Base-by-base conservation (phyloP, 1,140 invertebrate species). In the Listronotus bonariensis region DNA sequence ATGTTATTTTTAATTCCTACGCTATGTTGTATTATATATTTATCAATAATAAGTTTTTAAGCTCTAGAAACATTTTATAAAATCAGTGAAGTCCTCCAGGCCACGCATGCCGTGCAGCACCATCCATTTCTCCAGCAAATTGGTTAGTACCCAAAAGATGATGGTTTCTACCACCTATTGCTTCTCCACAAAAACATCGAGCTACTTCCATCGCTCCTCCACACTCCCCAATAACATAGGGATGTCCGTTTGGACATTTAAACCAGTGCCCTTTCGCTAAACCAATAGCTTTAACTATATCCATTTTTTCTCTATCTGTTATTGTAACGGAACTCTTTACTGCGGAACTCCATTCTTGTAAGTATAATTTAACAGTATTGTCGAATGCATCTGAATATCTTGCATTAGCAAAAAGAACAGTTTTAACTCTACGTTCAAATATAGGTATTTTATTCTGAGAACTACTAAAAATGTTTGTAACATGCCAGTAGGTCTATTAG, bases 201-300 rank as follows among this genome's bases (percentile, higher is more conserved):
- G 76, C 53, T 48, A 74, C 68, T 74, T 84, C 31, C 80, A 83
- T 89, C 0, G 89, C 89, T 6, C 87, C 87, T 17, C 89, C 90
- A 75, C 90, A 92, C 14, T 91, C 86, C 3, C 78, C 82, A 68
- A 92, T 90, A 32, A 78, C 82, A 74, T 92, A 92, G 46, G 83
- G 76, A 74, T 92, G 89, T 6, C 89, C 89, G 76, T 90, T 90
- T 2, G 83, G 86, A 79, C 90, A 92, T 72, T 87, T 88, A 70
- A 79, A 91, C 89, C 89, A 92, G 74, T 88, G 86, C 0, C 89
- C 89, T 63, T 81, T 77, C n/a, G 67, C 74, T 1, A 88, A 72
- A 1, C 80, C 82, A 68, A 91, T 83, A 0, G 88, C 88, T 74
- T 79, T 75, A 0, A 89, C 78, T 53, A 91, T 85, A 73, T 84